Conservation (phyloP, 2,113 vertebrate genomes). For the Anser cygnoides region DNA sequence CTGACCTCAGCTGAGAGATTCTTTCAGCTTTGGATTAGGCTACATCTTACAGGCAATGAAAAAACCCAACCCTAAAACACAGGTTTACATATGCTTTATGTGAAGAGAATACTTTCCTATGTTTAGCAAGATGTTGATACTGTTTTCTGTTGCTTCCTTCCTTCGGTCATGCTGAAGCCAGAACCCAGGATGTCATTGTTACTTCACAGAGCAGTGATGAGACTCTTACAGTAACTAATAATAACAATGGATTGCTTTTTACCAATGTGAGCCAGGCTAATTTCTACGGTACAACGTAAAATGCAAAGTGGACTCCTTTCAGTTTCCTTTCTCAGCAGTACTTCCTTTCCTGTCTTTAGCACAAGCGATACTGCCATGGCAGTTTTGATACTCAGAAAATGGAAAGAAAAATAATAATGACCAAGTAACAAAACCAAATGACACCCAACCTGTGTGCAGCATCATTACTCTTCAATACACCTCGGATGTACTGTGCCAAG, state of each 20-base stretch:
- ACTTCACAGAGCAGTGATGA: not conserved
- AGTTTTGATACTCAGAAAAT: not conserved
- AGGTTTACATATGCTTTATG: not conserved
- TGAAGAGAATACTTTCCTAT: not conserved
- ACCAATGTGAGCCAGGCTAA: not conserved
- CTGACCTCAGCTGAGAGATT: not conserved
- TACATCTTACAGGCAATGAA: not conserved
- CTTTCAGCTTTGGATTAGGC: not conserved
- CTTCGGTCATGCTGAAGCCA: not conserved
- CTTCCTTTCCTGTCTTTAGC: not conserved
- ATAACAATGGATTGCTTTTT: not conserved
- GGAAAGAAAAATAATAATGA: not conserved
- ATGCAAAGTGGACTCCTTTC: not conserved
- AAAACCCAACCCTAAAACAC: not conserved
- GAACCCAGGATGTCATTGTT: not conserved
- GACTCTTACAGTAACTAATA: not conserved
- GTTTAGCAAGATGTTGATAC: not conserved
- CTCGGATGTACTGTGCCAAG: not conserved
- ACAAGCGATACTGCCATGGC: not conserved
- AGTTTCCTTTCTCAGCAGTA: slow-evolving; percentile 22
- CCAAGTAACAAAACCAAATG: not conserved
- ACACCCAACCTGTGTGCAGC: not conserved
- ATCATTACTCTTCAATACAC: not conserved
- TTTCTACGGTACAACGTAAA: not conserved
- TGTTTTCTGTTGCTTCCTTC: not conserved